Conservation (phyloP, 2,113 vertebrate species). For the Alces alces region DNA sequence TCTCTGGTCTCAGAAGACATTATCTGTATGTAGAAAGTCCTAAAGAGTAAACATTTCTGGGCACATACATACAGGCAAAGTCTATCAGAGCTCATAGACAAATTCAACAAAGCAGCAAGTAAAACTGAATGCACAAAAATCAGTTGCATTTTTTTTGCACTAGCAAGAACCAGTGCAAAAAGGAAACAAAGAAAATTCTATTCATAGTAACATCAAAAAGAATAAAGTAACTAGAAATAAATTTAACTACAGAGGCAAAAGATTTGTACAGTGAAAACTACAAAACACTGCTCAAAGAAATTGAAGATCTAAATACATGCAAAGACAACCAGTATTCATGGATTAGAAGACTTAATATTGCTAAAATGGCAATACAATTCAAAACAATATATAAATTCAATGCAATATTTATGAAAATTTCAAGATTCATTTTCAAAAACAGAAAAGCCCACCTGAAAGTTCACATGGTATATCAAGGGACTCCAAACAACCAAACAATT, state of each 20-base stretch:
- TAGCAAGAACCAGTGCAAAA: not conserved
- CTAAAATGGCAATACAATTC: not conserved
- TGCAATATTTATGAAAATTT: not conserved
- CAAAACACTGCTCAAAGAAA: not conserved
- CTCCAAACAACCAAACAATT: not conserved
- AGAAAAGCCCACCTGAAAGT: not conserved
- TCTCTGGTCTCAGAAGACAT: not conserved
- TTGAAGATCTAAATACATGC: not conserved
- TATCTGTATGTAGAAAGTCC: not conserved
- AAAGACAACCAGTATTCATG: not conserved
- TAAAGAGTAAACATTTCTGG: not conserved
- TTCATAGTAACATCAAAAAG: not conserved
- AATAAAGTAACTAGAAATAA: not conserved
- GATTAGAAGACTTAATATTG: not conserved
- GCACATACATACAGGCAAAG: not conserved
- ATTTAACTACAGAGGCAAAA: not conserved
- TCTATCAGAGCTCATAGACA: not conserved
- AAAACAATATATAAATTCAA: not conserved
- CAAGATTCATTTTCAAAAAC: not conserved
- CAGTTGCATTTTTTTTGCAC: not conserved
- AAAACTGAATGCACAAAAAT: not conserved
- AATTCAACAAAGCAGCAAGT: not conserved
- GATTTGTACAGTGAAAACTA: not conserved
- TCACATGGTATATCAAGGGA: not conserved
- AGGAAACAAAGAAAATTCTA: not conserved